Conservation (phyloP, 2,113 vertebrate genomes). For the Crotalus tigris region DNA sequence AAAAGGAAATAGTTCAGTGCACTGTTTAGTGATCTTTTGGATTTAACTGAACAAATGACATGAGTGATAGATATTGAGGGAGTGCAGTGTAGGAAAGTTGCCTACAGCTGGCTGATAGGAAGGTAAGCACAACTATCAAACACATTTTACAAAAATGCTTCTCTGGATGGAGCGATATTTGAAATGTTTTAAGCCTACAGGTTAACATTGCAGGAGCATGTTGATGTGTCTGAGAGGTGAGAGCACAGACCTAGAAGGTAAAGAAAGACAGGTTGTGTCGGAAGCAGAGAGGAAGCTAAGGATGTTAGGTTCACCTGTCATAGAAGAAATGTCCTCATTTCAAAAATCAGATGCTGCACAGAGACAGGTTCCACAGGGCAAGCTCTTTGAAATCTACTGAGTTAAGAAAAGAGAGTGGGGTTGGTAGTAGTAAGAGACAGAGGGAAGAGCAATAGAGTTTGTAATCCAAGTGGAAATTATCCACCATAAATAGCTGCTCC, state of each 20-base stretch:
- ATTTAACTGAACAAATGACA: constrained; percentile 30
- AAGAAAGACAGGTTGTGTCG: constrained; percentile 13
- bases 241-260: not conserved
- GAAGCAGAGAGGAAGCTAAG: constrained; percentile 17
- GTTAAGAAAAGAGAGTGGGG: not conserved
- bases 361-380: not conserved
- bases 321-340: not conserved
- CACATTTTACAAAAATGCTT: not conserved
- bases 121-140: not conserved
- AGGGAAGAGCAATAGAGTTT: not conserved
- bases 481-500: constrained; percentile 11
- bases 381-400: constrained; percentile 1
- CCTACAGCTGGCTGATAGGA: not conserved
- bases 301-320: constrained; percentile 40
- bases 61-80: not conserved
- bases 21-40: constrained; percentile 8
- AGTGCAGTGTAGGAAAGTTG: accelerated
- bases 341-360: constrained; percentile 9
- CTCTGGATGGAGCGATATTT: not conserved
- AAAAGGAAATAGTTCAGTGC: not conserved
- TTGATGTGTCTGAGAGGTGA: constrained; percentile 8
- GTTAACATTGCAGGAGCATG: not conserved
- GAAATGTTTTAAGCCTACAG: constrained; percentile 20
- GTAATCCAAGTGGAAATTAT: constrained; percentile 19
- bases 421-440: not conserved